These are phyloP conservation scores for Cheilosia pagana DNA, from an alignment of 2,888 invertebrate species.

Conservation along the genomic window DNA sequence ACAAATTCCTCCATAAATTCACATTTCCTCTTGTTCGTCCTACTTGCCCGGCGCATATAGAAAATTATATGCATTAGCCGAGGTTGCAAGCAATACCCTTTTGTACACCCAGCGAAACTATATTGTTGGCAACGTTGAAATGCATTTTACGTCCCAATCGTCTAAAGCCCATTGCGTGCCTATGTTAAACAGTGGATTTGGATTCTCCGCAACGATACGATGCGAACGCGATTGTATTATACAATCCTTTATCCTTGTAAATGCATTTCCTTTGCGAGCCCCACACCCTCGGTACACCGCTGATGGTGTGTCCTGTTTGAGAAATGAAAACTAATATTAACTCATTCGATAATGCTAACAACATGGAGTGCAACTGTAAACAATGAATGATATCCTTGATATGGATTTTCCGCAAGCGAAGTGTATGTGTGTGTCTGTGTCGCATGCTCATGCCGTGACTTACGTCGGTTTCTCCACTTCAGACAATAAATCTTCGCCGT, in stretches of 20 bases:
- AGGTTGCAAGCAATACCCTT: not conserved
- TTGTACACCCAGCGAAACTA: not conserved
- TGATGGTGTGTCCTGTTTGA: slow-evolving; percentile 44
- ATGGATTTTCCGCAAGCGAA: slow-evolving; percentile 52
- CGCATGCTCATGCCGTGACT: slow-evolving; percentile 71
- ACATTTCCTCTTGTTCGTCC: slow-evolving; percentile 45
- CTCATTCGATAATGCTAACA: slow-evolving; percentile 73
- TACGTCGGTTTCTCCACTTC: slow-evolving; percentile 70
- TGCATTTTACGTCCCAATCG: slow-evolving; percentile 35
- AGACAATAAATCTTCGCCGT: slow-evolving; percentile 71
- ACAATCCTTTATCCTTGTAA: slow-evolving; percentile 65
- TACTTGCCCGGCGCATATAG: slow-evolving; percentile 8
- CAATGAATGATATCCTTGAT: slow-evolving; percentile 69
- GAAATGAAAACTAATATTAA: slow-evolving; percentile 74
- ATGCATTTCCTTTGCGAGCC: slow-evolving; percentile 34
- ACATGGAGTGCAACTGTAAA: slow-evolving; percentile 68
- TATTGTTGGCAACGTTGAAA: slow-evolving; percentile 2
- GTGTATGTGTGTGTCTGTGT: slow-evolving; percentile 10
- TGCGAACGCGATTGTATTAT: slow-evolving; percentile 39
- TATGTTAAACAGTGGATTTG: slow-evolving; percentile 52
- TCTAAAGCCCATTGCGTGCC: slow-evolving; percentile 73
- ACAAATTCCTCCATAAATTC: slow-evolving; percentile 65
- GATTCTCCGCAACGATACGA: slow-evolving; percentile 45
- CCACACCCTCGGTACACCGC: not conserved
- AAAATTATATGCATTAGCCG: slow-evolving; percentile 65